A percentile compares a stretch with the other conserved stretches of the same genome.
Conservation (phyloP, 2,113 vertebrate species). For the Nothoprocta perdicaria region DNA sequence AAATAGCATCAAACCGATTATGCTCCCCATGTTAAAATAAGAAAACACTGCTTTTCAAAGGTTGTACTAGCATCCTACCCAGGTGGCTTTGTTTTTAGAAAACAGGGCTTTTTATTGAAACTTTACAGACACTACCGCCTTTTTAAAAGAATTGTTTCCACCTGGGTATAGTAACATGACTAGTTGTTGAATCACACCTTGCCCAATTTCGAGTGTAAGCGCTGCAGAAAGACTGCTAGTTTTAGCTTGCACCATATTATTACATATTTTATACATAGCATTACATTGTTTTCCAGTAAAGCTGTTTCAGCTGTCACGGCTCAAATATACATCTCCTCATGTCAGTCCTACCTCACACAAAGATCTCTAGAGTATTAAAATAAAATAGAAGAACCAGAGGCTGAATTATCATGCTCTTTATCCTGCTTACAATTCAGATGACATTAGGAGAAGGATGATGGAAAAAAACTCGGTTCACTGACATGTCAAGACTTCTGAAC, state of each 20-base stretch:
- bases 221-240: neutral
- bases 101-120: neutral
- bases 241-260: neutral
- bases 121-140: neutral
- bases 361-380: neutral
- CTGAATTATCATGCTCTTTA: neutral
- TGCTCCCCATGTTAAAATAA: constrained; percentile 8
- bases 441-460: neutral
- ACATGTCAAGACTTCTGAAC: neutral
- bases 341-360: neutral
- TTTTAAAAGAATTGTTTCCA: neutral
- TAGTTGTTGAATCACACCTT: neutral
- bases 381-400: neutral
- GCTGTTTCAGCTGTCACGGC: neutral
- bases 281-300: neutral
- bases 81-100: neutral
- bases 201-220: neutral
- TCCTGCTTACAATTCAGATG: neutral
- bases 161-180: neutral
- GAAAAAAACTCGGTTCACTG: neutral
- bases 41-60: constrained; percentile 29
- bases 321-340: neutral
- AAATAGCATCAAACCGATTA: constrained; percentile 57
- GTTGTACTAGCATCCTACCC: neutral
- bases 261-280: neutral